phyloP scores from a whole-genome alignment of 2,113 vertebrate genomes.

The Heterochromis multidens region DNA sequence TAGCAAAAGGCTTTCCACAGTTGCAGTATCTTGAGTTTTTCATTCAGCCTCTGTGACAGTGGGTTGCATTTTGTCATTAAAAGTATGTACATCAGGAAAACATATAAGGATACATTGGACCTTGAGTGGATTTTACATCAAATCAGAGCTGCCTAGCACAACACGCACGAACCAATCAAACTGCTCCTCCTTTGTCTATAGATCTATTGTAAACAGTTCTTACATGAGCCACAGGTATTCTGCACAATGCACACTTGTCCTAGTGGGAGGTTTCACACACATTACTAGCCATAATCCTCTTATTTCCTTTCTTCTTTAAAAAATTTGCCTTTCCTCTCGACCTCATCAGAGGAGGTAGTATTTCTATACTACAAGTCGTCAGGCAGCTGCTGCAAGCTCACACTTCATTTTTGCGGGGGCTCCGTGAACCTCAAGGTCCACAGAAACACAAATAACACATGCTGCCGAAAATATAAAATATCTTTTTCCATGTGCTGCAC shows the following conservation, averaged over 20 bases:
- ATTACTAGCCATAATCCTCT: slow-evolving; percentile 66
- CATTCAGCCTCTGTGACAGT: neutral
- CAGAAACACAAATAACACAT: slow-evolving; percentile 58
- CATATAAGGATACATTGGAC: neutral
- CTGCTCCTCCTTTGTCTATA: slow-evolving; percentile 33
- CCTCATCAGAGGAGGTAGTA: slow-evolving; percentile 59
- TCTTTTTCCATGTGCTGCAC: slow-evolving; percentile 38
- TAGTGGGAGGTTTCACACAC: slow-evolving; percentile 52
- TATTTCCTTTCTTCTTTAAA: slow-evolving; percentile 52
- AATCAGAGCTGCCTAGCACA: neutral
- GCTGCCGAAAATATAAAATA: slow-evolving; percentile 36
- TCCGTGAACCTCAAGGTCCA: slow-evolving; percentile 40
- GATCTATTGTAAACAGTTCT: slow-evolving; percentile 40
- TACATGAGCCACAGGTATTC: slow-evolving; percentile 54
- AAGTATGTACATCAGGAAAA: neutral
- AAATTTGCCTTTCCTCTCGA: slow-evolving; percentile 52
- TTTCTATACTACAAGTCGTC: slow-evolving; percentile 34
- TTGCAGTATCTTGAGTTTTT: neutral
- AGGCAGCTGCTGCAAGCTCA: slow-evolving; percentile 54
- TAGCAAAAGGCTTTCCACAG: neutral
- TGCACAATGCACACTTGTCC: slow-evolving; percentile 40
- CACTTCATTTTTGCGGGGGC: slow-evolving; percentile 54
- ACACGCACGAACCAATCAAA: slow-evolving; percentile 2
- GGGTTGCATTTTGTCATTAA: neutral
- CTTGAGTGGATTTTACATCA: neutral